Evolutionary conservation across 2,113 vertebrate genomes (phyloP).

Genomic region (Rhynchopsitta pachyrhyncha): DNA sequence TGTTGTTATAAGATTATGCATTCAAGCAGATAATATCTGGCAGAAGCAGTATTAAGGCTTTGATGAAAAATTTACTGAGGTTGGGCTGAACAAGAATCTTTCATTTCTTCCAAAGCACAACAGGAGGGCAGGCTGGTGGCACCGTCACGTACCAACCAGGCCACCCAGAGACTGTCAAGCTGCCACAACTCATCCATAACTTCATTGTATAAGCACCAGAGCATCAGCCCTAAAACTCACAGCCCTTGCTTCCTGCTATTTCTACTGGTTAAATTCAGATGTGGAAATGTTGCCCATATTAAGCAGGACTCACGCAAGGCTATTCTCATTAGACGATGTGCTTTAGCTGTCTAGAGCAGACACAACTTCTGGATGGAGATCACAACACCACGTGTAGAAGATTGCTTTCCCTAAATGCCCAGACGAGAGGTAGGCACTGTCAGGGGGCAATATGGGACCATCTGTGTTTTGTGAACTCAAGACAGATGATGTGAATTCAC

Average conservation of each 20-base stretch:
- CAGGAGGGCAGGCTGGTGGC: neutral
- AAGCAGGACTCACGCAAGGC: neutral
- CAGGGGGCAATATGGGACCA: neutral
- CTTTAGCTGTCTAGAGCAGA: neutral
- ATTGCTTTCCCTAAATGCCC: neutral
- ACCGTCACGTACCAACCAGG: rapidly evolving
- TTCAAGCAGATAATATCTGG: neutral
- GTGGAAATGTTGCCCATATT: neutral
- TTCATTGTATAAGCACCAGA: neutral
- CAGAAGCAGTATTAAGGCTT: neutral
- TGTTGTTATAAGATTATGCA: neutral
- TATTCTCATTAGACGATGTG: neutral
- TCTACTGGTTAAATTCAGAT: neutral
- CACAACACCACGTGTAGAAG: neutral
- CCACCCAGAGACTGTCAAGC: neutral
- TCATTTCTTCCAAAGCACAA: neutral
- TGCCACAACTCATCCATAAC: neutral
- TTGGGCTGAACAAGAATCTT: neutral
- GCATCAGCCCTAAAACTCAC: neutral
- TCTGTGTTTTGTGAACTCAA: neutral
- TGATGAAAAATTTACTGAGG: conserved; percentile 1
- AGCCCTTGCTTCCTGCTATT: neutral
- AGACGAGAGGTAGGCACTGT: neutral
- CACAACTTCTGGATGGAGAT: neutral
- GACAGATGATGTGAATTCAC: neutral